Conservation (phyloP, 2,888 invertebrate genomes). For the Cyrtodaria siliqua region DNA sequence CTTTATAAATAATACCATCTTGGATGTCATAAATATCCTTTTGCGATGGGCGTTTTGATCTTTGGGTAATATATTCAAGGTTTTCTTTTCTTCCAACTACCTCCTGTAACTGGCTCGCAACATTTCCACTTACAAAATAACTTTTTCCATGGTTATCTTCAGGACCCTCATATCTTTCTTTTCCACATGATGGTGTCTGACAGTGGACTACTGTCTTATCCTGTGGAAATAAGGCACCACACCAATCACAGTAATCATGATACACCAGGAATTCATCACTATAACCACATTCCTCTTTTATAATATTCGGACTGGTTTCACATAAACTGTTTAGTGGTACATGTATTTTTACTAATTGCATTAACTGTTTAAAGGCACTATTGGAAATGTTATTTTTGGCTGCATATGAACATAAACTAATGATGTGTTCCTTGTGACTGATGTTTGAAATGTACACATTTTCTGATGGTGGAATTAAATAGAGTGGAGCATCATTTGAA, state of each 20-base stretch:
- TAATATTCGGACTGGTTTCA: conserved; percentile 8
- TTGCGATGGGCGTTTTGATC: not conserved
- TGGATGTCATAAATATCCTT: conserved; percentile 35
- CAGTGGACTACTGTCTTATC: conserved; percentile 18
- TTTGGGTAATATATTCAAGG: conserved; percentile 17
- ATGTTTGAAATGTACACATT: conserved; percentile 15
- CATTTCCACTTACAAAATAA: conserved; percentile 29
- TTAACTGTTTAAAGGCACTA: conserved; percentile 19
- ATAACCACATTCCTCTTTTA: conserved; percentile 34
- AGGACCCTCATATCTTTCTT: too few species aligned
- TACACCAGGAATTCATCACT: conserved; percentile 15
- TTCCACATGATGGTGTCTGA: conserved; percentile 32
- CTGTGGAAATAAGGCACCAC: conserved; percentile 20
- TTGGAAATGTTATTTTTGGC: conserved; percentile 29
- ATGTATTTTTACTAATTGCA: conserved; percentile 24
- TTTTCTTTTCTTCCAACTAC: conserved; percentile 17
- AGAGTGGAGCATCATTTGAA: conserved; percentile 21
- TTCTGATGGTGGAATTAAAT: conserved; percentile 26
- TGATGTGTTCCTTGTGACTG: conserved; percentile 11
- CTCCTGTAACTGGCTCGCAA: conserved; percentile 25
- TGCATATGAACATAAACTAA: conserved; percentile 27
- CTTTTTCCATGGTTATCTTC: not conserved
- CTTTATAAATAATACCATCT: conserved; percentile 26
- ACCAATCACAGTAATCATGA: conserved; percentile 23
- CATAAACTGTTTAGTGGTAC: conserved; percentile 24